Percentiles rank a stretch among this genome's conserved stretches.
These are phyloP conservation scores for Festucalex cinctus DNA, from an alignment of 2,113 vertebrate species.

Conservation along the genomic window DNA sequence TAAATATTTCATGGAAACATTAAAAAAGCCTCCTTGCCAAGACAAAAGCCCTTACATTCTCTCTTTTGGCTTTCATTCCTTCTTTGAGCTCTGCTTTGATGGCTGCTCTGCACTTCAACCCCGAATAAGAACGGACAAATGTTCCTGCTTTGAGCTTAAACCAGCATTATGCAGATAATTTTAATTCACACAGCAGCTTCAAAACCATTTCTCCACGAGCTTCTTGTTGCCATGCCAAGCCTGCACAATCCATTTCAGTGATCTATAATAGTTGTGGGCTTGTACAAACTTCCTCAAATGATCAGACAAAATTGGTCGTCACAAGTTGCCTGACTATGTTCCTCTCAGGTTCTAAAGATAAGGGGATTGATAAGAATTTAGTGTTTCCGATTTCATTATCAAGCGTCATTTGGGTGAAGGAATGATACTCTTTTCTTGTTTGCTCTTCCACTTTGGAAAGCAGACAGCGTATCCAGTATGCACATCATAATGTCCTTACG, in stretches of 20 bases:
- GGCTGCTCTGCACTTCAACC: not conserved
- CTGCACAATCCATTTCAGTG: not conserved
- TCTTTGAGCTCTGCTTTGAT: not conserved
- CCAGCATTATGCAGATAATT: not conserved
- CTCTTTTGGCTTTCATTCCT: constrained; percentile 16
- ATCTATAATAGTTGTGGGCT: not conserved
- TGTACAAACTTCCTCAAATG: too few relatives aligned
- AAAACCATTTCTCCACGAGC: not conserved
- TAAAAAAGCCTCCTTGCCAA: constrained; percentile 43
- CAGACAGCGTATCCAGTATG: too few relatives aligned
- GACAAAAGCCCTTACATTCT: constrained; percentile 38
- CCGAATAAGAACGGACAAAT: not conserved
- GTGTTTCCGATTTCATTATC: too few relatives aligned
- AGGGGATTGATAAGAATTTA: too few relatives aligned
- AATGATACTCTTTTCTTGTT: too few relatives aligned
- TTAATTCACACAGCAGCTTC: not conserved
- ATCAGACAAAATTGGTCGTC: too few relatives aligned
- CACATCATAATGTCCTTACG: too few relatives aligned
- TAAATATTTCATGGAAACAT: constrained; percentile 69
- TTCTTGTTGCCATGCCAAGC: not conserved
- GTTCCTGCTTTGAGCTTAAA: not conserved
- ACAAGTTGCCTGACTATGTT: too few relatives aligned
- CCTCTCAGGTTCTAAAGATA: too few relatives aligned
- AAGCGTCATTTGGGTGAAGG: too few relatives aligned
- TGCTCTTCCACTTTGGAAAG: too few relatives aligned